Percentiles rank a stretch among this genome's conserved stretches.
phyloP scores from a whole-genome alignment of 2,113 vertebrate genomes.

The Taxidea taxus region DNA sequence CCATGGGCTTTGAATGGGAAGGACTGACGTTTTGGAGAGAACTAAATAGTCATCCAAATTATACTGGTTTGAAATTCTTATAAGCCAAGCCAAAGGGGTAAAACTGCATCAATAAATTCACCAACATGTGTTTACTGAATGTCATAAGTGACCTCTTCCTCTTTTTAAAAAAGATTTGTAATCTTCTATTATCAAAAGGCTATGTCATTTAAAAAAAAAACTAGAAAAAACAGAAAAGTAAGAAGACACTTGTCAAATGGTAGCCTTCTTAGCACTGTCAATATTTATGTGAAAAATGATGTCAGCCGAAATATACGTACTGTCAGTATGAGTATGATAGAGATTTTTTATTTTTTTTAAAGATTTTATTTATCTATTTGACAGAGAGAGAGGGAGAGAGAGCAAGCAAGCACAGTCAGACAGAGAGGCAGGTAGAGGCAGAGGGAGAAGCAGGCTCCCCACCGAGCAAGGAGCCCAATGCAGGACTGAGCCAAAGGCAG shows the following conservation, averaged over 20 bases:
- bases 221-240: not conserved
- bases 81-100: not conserved
- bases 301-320: not conserved
- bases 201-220: not conserved
- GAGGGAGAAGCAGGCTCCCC: too few species aligned
- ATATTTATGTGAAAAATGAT: not conserved
- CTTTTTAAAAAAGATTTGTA: not conserved
- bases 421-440: too few species aligned
- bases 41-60: not conserved
- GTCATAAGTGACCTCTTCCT: not conserved
- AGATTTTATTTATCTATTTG: too few species aligned
- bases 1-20: not conserved
- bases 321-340: not conserved
- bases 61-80: not conserved
- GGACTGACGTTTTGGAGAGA: not conserved
- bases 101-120: not conserved
- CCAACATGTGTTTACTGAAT: not conserved
- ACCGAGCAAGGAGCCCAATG: too few species aligned
- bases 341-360: too few species aligned
- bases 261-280: not conserved
- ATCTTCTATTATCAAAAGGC: slow-evolving; percentile 18
- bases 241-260: not conserved
- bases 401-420: too few species aligned
- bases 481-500: too few species aligned
- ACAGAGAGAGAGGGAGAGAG: too few species aligned